Evolutionary conservation across 2,888 invertebrate species (phyloP).

Genomic region (Heliconius cydno): DNA sequence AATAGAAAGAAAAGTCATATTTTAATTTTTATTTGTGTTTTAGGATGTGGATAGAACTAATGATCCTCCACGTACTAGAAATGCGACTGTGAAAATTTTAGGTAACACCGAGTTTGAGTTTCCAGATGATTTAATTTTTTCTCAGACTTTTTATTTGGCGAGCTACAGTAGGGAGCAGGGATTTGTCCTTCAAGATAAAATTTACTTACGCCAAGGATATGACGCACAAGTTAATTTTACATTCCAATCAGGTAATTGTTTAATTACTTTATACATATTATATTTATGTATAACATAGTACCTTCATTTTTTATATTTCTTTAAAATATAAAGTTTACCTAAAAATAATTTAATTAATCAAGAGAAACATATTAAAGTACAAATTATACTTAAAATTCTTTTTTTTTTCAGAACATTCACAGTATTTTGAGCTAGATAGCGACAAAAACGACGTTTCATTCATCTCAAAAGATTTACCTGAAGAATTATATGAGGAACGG

Average conservation of each 20-base stretch:
- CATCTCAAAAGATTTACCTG: constrained; percentile 53
- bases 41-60: constrained; percentile 71
- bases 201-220: constrained; percentile 65
- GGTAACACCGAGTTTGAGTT: constrained; percentile 67
- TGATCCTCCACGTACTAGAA: constrained; percentile 57
- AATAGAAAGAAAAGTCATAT: neutral
- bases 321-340: no score
- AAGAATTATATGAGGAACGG: constrained; percentile 52
- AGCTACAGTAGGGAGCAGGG: constrained; percentile 63
- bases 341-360: no score
- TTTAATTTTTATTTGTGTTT: constrained; percentile 3
- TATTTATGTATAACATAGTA: no score
- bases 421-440: constrained; percentile 55
- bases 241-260: constrained; percentile 65
- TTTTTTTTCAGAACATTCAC: constrained; percentile 57
- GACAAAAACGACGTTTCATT: constrained; percentile 57
- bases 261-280: neutral
- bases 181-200: constrained; percentile 57
- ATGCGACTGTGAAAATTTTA: constrained; percentile 63
- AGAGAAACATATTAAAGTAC: no score
- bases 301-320: no score
- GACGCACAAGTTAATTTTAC: constrained; percentile 63
- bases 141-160: constrained; percentile 70
- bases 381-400: no score
- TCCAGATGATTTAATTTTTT: constrained; percentile 76